Conservation (phyloP, 2,113 vertebrate species). For the Anarhynchus alexandrinus region DNA sequence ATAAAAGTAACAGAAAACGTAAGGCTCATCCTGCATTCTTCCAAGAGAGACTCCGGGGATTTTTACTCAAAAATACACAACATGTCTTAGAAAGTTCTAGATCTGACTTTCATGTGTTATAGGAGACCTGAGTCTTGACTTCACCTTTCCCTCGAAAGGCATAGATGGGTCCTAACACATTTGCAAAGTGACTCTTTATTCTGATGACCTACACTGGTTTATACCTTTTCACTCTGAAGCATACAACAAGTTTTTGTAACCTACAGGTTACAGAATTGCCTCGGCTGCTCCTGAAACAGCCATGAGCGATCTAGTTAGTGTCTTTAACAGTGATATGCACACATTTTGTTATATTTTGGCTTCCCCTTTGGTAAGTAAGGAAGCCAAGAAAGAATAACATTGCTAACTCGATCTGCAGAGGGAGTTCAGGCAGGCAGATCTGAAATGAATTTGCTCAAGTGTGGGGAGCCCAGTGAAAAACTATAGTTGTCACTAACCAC, state of each 20-base stretch:
- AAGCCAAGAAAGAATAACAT: not conserved
- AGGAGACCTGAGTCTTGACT: not conserved
- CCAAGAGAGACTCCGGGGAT: not conserved
- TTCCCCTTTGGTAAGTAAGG: not conserved
- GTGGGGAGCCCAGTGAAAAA: not conserved
- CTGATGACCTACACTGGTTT: not conserved
- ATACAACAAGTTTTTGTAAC: not conserved
- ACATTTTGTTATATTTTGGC: not conserved
- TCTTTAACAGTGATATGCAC: not conserved
- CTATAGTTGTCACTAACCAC: not conserved
- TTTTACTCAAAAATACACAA: not conserved
- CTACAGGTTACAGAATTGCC: not conserved
- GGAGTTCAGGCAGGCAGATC: not conserved
- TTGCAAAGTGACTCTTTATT: not conserved
- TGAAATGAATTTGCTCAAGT: not conserved
- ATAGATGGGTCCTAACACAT: not conserved
- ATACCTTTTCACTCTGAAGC: not conserved
- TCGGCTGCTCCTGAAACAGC: not conserved
- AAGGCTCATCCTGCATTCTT: not conserved
- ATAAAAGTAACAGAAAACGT: not conserved
- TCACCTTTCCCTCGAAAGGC: not conserved
- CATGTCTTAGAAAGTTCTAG: not conserved
- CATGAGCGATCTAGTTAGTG: not conserved
- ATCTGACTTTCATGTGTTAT: not conserved
- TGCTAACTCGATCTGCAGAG: not conserved